Percentiles rank a stretch among this genome's conserved stretches.
Evolutionary conservation across 2,888 invertebrate species (phyloP).

Genomic region (Polymixis flavicincta): DNA sequence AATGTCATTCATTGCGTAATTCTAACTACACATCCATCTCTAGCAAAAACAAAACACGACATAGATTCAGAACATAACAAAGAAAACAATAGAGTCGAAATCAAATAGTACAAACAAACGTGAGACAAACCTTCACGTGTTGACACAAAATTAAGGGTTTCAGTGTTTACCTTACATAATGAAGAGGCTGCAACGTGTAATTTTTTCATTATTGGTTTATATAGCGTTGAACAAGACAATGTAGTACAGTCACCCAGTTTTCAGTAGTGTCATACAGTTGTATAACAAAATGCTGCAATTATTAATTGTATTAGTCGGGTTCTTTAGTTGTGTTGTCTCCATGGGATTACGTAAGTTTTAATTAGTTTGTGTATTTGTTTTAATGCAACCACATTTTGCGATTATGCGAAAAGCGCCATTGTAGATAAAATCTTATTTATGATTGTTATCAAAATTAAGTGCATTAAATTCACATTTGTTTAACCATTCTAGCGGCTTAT

Average conservation of each 20-base stretch:
- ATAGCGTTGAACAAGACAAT: slow-evolving; percentile 68
- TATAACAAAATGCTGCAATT: slow-evolving; percentile 67
- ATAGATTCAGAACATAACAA: slow-evolving; percentile 39
- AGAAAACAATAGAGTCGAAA: slow-evolving; percentile 3
- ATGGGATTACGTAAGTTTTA: slow-evolving; percentile 78
- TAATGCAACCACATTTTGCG: slow-evolving; percentile 9
- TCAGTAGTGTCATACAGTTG: slow-evolving; percentile 64
- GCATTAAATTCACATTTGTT: slow-evolving; percentile 1
- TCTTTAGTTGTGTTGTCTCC: slow-evolving; percentile 67
- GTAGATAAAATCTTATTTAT: slow-evolving; percentile 1
- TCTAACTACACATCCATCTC: neutral
- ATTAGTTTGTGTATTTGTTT: slow-evolving; percentile 52
- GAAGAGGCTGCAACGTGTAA: slow-evolving; percentile 74
- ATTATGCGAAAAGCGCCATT: neutral
- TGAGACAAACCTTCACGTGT: slow-evolving; percentile 63
- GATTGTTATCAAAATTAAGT: neutral
- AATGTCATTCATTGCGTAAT: slow-evolving; percentile 37
- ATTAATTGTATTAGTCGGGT: slow-evolving; percentile 61
- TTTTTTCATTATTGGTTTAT: slow-evolving; percentile 77
- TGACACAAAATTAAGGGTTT: slow-evolving; percentile 66
- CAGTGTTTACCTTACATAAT: slow-evolving; percentile 73
- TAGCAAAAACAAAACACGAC: slow-evolving; percentile 6
- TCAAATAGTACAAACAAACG: slow-evolving; percentile 25
- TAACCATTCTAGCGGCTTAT: neutral
- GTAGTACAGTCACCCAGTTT: slow-evolving; percentile 67